Base-by-base conservation (phyloP, 2,113 vertebrate genomes). In the Equus quagga region DNA sequence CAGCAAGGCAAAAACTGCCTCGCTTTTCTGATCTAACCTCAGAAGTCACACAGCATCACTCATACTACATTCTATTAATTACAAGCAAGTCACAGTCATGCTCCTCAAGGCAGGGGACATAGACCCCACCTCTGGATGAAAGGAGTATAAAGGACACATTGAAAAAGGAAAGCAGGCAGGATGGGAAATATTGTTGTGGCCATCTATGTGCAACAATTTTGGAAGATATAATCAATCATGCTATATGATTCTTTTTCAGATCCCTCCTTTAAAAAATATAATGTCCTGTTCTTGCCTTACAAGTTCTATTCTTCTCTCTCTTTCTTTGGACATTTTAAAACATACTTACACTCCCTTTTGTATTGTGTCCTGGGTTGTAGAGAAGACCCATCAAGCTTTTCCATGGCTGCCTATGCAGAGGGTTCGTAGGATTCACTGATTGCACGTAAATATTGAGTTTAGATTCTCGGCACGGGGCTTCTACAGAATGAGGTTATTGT, bases 361-460 rank as follows among this genome's bases (percentile, higher is more conserved):
- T 46, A 70, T 76, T 94, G 31, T 78, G 33, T 88, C 60, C 64
- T 83, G 23, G 18, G 24, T 93, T 82, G 33, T 51, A 31, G 73
- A 33, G 36, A 89, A 46, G 56, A 65, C 41, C 31, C 41, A 3
- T 88, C 13, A 60, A 36, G 65, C 2, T 89, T 64, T 79, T 64
- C 58, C 18, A 36, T 26, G 28, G 69, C 41, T 92, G 13, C n/a
- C 44, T 89, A 88, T 96, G 14, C 58, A 95, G 8, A 5, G 6
- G 15, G 28, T 58, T 91, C 75, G 28, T 81, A 19, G 46, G 7
- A 89, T 58, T 92, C 69, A 80, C 79, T 58, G 24, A 69, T 73
- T 79, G 31, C 49, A 78, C 18, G 51, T 23, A 92, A 85, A 89
- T 91, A 64, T 28, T 94, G 93, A 60, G 15, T 64, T 94, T 87